phyloP scores from a whole-genome alignment of 2,113 vertebrate species.

The Aptenodytes patagonicus region DNA sequence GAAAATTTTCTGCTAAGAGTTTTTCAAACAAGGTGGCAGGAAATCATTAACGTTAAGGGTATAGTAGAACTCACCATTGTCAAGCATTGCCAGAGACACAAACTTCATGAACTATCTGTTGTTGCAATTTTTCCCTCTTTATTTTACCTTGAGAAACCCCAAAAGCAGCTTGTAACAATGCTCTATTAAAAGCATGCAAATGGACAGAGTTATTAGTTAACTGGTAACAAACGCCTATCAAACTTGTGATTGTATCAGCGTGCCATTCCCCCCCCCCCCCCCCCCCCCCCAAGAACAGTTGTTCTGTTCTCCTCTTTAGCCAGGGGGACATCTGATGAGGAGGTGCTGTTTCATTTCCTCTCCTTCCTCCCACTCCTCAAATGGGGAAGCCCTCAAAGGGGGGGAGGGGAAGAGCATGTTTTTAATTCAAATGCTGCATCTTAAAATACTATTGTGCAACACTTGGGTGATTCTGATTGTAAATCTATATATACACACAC shows the following conservation, averaged over 20 bases:
- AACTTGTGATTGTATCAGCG: not conserved
- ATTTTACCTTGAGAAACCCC: not conserved
- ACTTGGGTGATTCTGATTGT: not conserved
- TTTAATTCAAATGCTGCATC: not conserved
- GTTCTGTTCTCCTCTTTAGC: not conserved
- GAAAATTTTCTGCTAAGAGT: not conserved
- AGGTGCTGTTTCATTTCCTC: constrained; percentile 36
- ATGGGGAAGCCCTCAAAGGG: not conserved
- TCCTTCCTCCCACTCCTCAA: not conserved
- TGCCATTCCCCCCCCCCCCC: not conserved
- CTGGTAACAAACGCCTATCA: not conserved
- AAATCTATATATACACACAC: not conserved
- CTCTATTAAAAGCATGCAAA: not conserved
- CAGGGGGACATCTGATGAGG: not conserved
- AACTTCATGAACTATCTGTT: not conserved
- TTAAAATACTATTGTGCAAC: not conserved
- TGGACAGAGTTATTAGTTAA: not conserved
- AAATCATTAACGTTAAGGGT: not conserved
- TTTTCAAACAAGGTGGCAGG: not conserved
- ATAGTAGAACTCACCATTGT: not conserved
- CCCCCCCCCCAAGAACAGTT: not conserved
- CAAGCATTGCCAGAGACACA: not conserved
- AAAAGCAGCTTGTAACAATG: not conserved
- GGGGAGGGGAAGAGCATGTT: not conserved
- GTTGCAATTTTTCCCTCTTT: not conserved